Base-by-base conservation (phyloP, 2,888 invertebrate species). In the Agrenia bidenticulata region DNA sequence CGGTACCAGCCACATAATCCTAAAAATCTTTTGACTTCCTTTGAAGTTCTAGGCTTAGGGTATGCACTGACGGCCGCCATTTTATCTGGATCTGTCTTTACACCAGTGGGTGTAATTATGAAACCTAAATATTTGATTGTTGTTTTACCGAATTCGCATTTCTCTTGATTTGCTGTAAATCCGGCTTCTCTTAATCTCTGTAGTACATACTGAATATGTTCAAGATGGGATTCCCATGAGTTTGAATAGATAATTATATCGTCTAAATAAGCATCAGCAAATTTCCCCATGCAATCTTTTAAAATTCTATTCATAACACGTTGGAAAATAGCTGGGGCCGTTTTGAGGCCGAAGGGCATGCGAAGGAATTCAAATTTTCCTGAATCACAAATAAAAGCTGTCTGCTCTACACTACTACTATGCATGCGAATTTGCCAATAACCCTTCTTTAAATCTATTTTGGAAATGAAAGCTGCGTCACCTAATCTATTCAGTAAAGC, bases 151-250 rank as follows among this genome's bases (percentile, higher is more conserved):
- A 32, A 32, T 32, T 4, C 32, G 32, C 32, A 32, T 32, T 32
- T 32, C 11, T 11, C 32, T 7, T 7, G 11, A 32, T 32, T 32
- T 32, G 11, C 32, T 11, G 32, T 32, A 32, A 32, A 32, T 32
- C 32, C 32, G 32, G 73, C 74, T 19, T 66, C 15, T n/a, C 55
- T 7, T 17, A 77, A 60, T 24, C 73, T 49, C 1, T 50, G 2
- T 13, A 77, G 73, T 5, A 77, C 67, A 27, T 63, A 13, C n/a
- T 60, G 1, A 1, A 74, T 26, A 51, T 76, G 69, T 2, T 58
- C n/a, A 0, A 73, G 27, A 41, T 72, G 70, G 32, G 70, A 66
- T 11, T 70, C 63, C 2, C 61, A 17, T 0, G 66, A 63, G 27
- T 56, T 59, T 1, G 61, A 63, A 56, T 53, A 69, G 2, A 68